These are phyloP conservation scores for Cyprinodon variegatus DNA, from an alignment of 2,113 vertebrate genomes.

Conservation along the genomic window DNA sequence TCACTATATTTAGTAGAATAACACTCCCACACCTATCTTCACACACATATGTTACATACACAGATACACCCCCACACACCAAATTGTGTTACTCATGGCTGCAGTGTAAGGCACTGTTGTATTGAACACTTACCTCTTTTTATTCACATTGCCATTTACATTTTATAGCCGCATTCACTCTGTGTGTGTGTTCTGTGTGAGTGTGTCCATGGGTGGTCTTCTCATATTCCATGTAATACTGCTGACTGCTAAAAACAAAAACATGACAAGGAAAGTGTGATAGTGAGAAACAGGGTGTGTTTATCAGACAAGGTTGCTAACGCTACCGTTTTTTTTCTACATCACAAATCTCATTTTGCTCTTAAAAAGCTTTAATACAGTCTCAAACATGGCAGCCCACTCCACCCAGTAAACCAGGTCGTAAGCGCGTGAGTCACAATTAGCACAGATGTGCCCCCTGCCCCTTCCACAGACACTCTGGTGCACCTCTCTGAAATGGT, in stretches of 20 bases:
- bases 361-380: not conserved
- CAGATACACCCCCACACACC: not conserved
- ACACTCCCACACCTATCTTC: constrained; percentile 9
- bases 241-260: constrained; percentile 75
- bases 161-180: constrained; percentile 60
- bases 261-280: constrained; percentile 74
- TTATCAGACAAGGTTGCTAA: constrained; percentile 16
- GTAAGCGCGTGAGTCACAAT: no score
- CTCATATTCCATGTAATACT: constrained; percentile 66
- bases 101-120: constrained; percentile 62
- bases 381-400: not conserved
- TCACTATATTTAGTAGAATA: constrained; percentile 27
- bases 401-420: not conserved
- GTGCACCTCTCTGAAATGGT: no score
- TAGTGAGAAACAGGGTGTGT: constrained; percentile 45
- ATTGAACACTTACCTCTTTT: constrained; percentile 47
- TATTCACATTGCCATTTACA: constrained; percentile 64
- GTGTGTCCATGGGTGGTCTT: constrained; percentile 36
- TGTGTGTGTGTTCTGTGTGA: constrained; percentile 9
- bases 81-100: constrained; percentile 47
- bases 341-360: not conserved
- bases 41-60: constrained; percentile 5
- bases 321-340: constrained; percentile 9
- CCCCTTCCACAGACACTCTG: no score
- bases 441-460: no score